Evolutionary conservation across 1,140 invertebrate genomes (phyloP).

Genomic region (Philopotamus ludificatus): DNA sequence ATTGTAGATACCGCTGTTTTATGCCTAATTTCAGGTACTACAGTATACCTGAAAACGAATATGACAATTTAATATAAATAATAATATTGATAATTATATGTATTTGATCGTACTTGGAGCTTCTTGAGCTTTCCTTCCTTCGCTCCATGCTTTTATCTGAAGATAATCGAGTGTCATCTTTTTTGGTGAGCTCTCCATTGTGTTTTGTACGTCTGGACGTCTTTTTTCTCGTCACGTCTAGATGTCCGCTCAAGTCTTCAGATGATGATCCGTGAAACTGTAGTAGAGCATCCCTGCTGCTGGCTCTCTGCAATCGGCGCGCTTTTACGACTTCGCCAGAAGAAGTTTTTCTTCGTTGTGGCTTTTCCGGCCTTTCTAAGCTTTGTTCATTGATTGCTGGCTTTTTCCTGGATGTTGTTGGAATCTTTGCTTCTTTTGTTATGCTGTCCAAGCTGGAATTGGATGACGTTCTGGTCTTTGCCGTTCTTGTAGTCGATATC

Average conservation of each 20-base stretch:
- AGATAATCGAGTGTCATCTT: neutral
- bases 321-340: conserved; percentile 47
- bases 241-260: conserved; percentile 49
- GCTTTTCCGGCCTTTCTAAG: conserved; percentile 36
- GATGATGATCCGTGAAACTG: conserved; percentile 54
- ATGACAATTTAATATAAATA: conserved; percentile 7
- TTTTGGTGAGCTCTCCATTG: conserved; percentile 1
- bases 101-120: conserved; percentile 10
- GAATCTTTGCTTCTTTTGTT: conserved; percentile 37
- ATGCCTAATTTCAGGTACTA: conserved; percentile 49
- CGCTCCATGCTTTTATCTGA: conserved; percentile 10
- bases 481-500: conserved; percentile 26
- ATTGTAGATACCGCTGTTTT: conserved; percentile 52
- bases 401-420: conserved; percentile 17
- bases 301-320: conserved; percentile 52
- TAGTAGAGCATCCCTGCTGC: conserved; percentile 51
- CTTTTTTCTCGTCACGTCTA: conserved; percentile 45
- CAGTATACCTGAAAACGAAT: conserved; percentile 25
- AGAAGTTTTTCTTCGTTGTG: conserved; percentile 38
- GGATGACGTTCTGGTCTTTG: conserved; percentile 44
- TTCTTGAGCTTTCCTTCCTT: conserved; percentile 21
- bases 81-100: neutral
- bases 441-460: conserved; percentile 53
- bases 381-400: conserved; percentile 31
- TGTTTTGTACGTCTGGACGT: conserved; percentile 39